phyloP scores from a whole-genome alignment of 2,888 invertebrate genomes.

The Pherbina coryleti region DNA sequence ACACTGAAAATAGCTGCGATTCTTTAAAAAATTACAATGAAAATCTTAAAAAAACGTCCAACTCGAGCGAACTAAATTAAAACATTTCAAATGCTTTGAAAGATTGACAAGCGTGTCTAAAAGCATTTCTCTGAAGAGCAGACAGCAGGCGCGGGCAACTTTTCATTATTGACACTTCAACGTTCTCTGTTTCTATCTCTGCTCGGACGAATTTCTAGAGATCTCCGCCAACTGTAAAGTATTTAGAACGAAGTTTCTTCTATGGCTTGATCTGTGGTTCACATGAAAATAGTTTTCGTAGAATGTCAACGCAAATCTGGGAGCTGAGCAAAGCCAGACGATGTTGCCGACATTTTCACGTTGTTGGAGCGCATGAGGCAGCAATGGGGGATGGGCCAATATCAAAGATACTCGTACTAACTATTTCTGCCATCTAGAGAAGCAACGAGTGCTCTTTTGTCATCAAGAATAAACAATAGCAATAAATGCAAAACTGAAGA shows the following conservation, averaged over 20 bases:
- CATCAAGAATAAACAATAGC: not conserved
- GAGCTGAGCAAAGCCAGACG: not conserved
- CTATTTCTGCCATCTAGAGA: slow-evolving; percentile 12
- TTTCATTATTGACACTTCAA: slow-evolving; percentile 3
- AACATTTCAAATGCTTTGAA: not conserved
- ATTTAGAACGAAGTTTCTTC: slow-evolving; percentile 27
- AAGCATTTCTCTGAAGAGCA: not conserved
- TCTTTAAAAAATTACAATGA: no score
- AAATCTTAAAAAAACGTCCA: not conserved
- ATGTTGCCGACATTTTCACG: not conserved
- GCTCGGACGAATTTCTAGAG: not conserved
- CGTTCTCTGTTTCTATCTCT: not conserved
- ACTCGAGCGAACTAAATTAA: not conserved
- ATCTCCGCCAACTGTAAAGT: not conserved
- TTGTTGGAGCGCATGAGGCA: not conserved
- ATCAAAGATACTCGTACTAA: slow-evolving; percentile 13
- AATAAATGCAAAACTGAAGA: not conserved
- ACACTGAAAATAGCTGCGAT: no score
- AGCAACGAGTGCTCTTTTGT: not conserved
- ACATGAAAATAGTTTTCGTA: slow-evolving; percentile 34
- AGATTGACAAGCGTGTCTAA: not conserved
- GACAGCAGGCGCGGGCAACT: not conserved
- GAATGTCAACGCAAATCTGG: slow-evolving; percentile 26
- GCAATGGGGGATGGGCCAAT: not conserved
- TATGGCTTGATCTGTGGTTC: slow-evolving; percentile 25